Percentiles rank a stretch among this genome's conserved stretches.
Evolutionary conservation across 1,140 invertebrate species (phyloP).

Genomic region (Formica exsecta): DNA sequence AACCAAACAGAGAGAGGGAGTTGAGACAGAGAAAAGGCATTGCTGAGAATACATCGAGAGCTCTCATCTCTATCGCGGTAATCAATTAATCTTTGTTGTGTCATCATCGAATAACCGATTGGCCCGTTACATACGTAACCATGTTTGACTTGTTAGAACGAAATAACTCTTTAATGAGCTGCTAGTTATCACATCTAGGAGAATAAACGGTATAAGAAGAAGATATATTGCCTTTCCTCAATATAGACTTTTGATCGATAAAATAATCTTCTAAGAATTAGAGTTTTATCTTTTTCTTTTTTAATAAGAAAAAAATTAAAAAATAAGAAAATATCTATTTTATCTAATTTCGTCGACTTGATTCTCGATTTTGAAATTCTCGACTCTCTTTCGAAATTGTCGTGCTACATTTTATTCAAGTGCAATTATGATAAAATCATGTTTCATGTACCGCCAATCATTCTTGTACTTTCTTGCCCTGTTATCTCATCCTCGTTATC

Average conservation of each 20-base stretch:
- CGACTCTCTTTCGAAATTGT: neutral
- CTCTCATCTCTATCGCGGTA: slow-evolving; percentile 44
- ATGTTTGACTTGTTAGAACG: slow-evolving; percentile 30
- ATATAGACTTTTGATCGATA: neutral
- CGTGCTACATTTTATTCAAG: slow-evolving; percentile 4
- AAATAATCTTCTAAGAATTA: neutral
- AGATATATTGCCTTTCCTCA: slow-evolving; percentile 8
- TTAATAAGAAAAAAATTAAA: neutral
- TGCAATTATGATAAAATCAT: slow-evolving; percentile 32
- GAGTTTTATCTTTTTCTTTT: too few species aligned
- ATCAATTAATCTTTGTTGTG: slow-evolving; percentile 67
- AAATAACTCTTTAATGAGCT: slow-evolving; percentile 52
- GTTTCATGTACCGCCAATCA: neutral
- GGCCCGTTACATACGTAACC: slow-evolving; percentile 18
- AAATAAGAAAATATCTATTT: neutral
- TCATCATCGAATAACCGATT: slow-evolving; percentile 49
- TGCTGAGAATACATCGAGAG: slow-evolving; percentile 22
- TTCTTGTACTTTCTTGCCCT: neutral
- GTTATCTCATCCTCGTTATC: neutral
- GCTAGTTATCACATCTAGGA: neutral
- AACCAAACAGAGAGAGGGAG: slow-evolving; percentile 75
- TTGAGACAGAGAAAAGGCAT: slow-evolving; percentile 38
- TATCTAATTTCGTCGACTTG: neutral
- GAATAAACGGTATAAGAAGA: neutral
- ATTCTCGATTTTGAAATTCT: slow-evolving; percentile 15